These are phyloP conservation scores for Vidua chalybeata DNA, from an alignment of 2,113 vertebrate genomes.

Conservation along the genomic window DNA sequence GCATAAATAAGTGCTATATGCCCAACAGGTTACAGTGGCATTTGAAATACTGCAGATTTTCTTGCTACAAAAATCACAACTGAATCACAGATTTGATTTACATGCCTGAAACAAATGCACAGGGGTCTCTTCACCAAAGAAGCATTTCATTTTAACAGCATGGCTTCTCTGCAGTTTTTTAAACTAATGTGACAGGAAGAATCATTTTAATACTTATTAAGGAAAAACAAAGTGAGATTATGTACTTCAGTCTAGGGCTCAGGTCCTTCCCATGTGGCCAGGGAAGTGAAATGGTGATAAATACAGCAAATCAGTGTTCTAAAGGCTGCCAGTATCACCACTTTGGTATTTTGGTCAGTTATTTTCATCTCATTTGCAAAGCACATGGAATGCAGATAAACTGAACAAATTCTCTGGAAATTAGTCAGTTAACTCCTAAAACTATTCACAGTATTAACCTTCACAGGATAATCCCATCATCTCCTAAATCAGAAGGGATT, in stretches of 20 bases:
- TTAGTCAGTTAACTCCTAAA: not conserved
- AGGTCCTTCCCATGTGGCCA: not conserved
- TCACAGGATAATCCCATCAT: not conserved
- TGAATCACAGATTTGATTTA: not conserved
- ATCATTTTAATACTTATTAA: not conserved
- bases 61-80: not conserved
- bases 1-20: not conserved
- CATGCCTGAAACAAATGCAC: not conserved
- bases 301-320: not conserved
- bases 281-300: not conserved
- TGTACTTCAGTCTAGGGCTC: not conserved
- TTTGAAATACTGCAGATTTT: not conserved
- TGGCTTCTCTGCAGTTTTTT: not conserved
- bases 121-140: not conserved
- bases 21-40: not conserved
- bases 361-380: constrained; percentile 11
- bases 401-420: not conserved
- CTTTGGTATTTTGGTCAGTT: not conserved
- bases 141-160: not conserved
- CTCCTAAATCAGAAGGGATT: not conserved
- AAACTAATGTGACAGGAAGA: not conserved
- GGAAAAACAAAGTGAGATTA: not conserved
- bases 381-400: not conserved
- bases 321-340: not conserved
- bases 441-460: not conserved